phyloP scores from a whole-genome alignment of 64 coral and sea anemone genomes.

The Porites lutea region DNA sequence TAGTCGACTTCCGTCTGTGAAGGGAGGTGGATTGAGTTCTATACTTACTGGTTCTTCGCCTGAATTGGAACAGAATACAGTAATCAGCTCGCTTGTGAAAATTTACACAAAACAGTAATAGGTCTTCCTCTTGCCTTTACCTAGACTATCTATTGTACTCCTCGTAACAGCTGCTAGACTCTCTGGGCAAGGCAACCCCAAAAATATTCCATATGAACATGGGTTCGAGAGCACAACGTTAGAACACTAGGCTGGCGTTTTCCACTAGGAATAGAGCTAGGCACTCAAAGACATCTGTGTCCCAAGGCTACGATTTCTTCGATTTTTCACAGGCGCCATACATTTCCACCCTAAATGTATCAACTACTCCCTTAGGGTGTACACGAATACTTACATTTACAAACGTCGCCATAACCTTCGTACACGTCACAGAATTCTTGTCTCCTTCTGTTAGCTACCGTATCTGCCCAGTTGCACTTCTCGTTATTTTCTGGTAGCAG shows the following conservation, averaged over 20 bases:
- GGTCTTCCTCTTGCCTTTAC: not conserved
- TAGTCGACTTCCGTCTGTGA: slow-evolving; percentile 44
- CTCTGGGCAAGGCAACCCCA: no score
- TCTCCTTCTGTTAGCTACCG: slow-evolving; percentile 61
- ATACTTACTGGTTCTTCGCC: slow-evolving; percentile 43
- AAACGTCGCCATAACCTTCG: slow-evolving; percentile 84
- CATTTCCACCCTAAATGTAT: no score
- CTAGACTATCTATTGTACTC: no score
- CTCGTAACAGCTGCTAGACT: no score
- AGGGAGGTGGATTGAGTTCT: slow-evolving; percentile 40
- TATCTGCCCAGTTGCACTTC: slow-evolving; percentile 76
- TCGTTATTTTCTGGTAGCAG: slow-evolving; percentile 11
- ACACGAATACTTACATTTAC: slow-evolving; percentile 73
- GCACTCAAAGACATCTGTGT: no score
- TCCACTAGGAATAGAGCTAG: no score
- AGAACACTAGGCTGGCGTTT: no score
- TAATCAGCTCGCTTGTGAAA: not conserved
- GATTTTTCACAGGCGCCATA: no score
- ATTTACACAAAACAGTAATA: not conserved
- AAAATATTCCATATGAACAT: no score
- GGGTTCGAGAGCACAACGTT: no score
- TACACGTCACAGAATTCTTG: slow-evolving; percentile 81
- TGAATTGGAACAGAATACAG: not conserved
- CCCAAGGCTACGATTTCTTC: no score
- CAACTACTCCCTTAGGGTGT: no score